These are phyloP conservation scores for Pseudorectes ferrugineus DNA, from an alignment of 2,113 vertebrate species.

Conservation along the genomic window DNA sequence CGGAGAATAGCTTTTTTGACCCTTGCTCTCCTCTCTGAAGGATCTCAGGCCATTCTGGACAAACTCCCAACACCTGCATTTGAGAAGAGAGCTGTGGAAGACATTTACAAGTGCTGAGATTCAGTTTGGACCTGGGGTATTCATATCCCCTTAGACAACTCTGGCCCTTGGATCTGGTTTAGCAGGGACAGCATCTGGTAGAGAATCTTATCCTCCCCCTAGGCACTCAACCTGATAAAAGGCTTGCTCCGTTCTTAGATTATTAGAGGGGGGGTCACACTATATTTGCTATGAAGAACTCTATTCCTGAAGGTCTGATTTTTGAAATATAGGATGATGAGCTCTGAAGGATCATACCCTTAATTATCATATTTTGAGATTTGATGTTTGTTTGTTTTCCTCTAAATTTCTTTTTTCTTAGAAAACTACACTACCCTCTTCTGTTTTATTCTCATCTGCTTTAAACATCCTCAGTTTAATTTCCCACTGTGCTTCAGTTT, in stretches of 20 bases:
- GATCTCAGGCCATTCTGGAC: neutral
- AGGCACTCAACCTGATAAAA: neutral
- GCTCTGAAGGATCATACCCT: neutral
- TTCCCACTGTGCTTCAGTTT: neutral
- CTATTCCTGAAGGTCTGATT: neutral
- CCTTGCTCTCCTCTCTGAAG: neutral
- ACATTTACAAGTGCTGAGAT: neutral
- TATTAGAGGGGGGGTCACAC: neutral
- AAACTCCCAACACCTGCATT: fast-evolving
- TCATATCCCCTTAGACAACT: neutral
- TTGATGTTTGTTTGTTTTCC: neutral
- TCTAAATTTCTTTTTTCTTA: neutral
- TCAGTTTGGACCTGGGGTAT: fast-evolving
- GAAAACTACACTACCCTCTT: neutral
- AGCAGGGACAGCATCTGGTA: neutral
- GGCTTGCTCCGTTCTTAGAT: neutral
- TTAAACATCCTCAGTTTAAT: neutral
- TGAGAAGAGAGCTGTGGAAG: neutral
- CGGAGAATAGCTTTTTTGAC: neutral
- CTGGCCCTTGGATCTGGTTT: neutral
- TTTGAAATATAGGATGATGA: neutral
- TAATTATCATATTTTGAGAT: neutral
- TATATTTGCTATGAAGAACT: neutral
- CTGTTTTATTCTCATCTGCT: neutral
- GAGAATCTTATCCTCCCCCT: neutral